Evolutionary conservation across 35 echinoderm and acorn worm genomes (phyloP).

Genomic region (Holothuria glaberrima): DNA sequence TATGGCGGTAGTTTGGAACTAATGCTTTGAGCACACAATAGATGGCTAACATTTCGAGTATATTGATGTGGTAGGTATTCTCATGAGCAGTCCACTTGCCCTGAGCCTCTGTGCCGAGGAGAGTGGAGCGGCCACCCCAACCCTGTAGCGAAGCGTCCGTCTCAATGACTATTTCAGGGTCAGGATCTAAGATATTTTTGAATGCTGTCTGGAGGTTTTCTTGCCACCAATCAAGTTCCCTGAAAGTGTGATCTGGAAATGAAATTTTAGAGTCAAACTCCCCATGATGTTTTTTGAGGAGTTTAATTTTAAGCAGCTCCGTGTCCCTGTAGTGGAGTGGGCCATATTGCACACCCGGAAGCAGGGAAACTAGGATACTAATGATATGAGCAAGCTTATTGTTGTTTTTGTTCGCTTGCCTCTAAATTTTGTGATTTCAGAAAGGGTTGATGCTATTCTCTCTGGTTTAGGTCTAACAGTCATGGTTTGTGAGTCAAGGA

Average conservation of each 20-base stretch:
- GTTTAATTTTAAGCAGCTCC: not conserved
- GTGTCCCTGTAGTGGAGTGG: slow-evolving; percentile 7
- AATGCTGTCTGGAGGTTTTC: not conserved
- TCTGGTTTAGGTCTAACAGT: slow-evolving; percentile 25
- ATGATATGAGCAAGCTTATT: slow-evolving; percentile 15
- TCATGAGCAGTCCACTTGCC: slow-evolving; percentile 38
- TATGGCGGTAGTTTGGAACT: not conserved
- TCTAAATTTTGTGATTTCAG: slow-evolving; percentile 5
- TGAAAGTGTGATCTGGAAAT: not conserved
- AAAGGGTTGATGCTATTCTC: not conserved
- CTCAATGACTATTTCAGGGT: not conserved
- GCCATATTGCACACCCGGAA: slow-evolving; percentile 4
- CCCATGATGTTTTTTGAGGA: not conserved
- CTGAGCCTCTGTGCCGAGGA: not conserved
- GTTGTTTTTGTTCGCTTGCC: slow-evolving; percentile 40
- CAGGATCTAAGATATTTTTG: not conserved
- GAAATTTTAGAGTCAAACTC: not conserved
- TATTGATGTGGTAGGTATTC: too few species aligned
- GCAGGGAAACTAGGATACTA: not conserved
- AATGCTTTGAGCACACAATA: too few species aligned
- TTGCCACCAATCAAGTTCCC: slow-evolving; percentile 42
- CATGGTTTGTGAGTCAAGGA: slow-evolving; percentile 19
- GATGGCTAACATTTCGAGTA: too few species aligned
- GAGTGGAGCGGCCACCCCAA: not conserved
- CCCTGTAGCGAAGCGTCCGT: slow-evolving; percentile 10